Evolutionary conservation across 1,140 invertebrate genomes (phyloP), one percentile per base, ranked within the genome.

Genomic region (Drosophila elegans): DNA sequence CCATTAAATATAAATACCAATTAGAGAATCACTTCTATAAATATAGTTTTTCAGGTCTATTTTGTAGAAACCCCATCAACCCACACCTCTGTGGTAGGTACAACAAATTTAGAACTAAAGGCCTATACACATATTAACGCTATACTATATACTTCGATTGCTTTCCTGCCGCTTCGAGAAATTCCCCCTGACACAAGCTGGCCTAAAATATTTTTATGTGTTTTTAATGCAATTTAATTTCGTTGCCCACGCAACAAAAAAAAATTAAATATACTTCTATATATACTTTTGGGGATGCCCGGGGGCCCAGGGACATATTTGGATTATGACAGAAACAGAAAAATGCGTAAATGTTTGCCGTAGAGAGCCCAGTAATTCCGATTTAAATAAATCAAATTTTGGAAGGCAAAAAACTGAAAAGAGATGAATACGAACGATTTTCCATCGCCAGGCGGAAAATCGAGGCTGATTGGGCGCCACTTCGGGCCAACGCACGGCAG

Each of bases 221-320:
- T 71, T 88, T 86, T 88, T 88, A 83, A 86, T 89, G 69, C 75
- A 77, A 89, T 89, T 86, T 86, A 77, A 88, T 83, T 79, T 69
- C 38, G 52, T 48, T 53, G 64, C 64, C 64, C 29, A 68, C 64
- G 64, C 61, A 68, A 38, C 46, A 42, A 62, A 38, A 32, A 51
- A 34, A 32, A 44, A 54, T 63, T 3, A 41, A 51, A 63, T 45
- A 0, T 66, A 62, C 16, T 21, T 73, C 62, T 66, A 49, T 68
- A 52, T 48, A 36, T 38, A 12, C 46, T 41, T 51, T 48, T 48
- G 51, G 66, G 68, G 66, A 72, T 71, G 13, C 66, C 68, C 66
- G 44, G 57, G 39, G 51, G 36, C 68, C 66, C 44, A 57, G 52
- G 68, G 68, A 72, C 64, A 71, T 29, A 71, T 67, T 34, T 42